Evolutionary conservation across 2,888 invertebrate species (phyloP).

Genomic region (Malthinus seriepunctatus): DNA sequence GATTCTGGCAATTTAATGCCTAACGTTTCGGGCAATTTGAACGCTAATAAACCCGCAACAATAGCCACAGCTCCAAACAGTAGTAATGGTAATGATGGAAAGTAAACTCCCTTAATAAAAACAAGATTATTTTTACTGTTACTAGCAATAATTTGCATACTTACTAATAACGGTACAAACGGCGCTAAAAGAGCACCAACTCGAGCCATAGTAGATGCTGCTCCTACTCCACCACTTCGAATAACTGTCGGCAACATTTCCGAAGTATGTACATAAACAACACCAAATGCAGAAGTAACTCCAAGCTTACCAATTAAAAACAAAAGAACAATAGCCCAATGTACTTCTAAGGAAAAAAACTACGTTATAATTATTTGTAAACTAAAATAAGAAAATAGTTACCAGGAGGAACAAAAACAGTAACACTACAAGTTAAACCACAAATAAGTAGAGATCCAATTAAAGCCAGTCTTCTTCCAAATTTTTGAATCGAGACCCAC

Average conservation of each 20-base stretch:
- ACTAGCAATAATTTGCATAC: conserved; percentile 10
- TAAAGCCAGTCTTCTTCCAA: conserved; percentile 59
- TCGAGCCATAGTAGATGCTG: conserved; percentile 62
- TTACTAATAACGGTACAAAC: conserved; percentile 63
- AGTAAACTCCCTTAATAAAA: conserved; percentile 55
- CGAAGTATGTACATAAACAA: conserved; percentile 65
- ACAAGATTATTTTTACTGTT: not conserved
- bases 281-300: conserved; percentile 65
- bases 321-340: conserved; percentile 60
- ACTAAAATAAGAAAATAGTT: conserved; percentile 20
- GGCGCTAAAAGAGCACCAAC: conserved; percentile 66
- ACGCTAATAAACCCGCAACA: conserved; percentile 57
- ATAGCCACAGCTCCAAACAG: conserved; percentile 60
- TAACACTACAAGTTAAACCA: conserved; percentile 59
- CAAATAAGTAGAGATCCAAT: conserved; percentile 59
- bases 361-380: conserved; percentile 37
- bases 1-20: conserved; percentile 65
- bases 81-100: conserved; percentile 57
- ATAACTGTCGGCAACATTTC: conserved; percentile 60
- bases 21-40: conserved; percentile 67
- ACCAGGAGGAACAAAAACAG: conserved; percentile 60
- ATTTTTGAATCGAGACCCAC: conserved; percentile 57
- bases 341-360: conserved; percentile 42
- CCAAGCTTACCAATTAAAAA: conserved; percentile 67
- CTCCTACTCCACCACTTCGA: conserved; percentile 63